Conservation (phyloP, 2,113 vertebrate species). For the Casuarius casuarius region DNA sequence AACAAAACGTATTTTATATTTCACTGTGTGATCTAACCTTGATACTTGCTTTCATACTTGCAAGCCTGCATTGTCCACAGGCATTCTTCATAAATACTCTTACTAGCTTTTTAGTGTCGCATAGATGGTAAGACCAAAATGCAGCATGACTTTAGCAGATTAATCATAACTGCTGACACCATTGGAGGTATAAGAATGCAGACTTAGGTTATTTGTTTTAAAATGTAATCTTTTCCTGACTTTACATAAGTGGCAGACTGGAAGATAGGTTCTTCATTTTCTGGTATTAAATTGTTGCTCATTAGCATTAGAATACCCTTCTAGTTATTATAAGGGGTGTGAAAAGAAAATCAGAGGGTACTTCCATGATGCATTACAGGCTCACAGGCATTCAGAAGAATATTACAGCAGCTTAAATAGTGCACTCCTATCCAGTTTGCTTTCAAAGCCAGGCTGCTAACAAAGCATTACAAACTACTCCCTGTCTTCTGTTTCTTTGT, state of each 20-base stretch:
- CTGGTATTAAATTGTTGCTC: background rate
- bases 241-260: background rate
- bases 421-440: background rate
- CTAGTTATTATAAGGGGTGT: background rate
- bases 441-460: background rate
- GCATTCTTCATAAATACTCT: background rate
- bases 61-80: background rate
- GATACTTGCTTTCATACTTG: background rate
- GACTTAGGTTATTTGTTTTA: background rate
- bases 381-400: background rate
- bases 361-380: fast-evolving
- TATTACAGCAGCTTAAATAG: background rate
- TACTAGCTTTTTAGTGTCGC: background rate
- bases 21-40: background rate
- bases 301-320: fast-evolving
- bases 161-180: background rate
- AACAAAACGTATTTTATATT: background rate
- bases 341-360: background rate
- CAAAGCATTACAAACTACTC: background rate
- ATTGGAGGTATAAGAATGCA: background rate
- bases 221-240: background rate
- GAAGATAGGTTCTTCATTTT: background rate
- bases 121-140: background rate
- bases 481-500: background rate
- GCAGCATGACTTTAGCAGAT: background rate